Conservation (phyloP, 2,113 vertebrate genomes). For the Riparia riparia region DNA sequence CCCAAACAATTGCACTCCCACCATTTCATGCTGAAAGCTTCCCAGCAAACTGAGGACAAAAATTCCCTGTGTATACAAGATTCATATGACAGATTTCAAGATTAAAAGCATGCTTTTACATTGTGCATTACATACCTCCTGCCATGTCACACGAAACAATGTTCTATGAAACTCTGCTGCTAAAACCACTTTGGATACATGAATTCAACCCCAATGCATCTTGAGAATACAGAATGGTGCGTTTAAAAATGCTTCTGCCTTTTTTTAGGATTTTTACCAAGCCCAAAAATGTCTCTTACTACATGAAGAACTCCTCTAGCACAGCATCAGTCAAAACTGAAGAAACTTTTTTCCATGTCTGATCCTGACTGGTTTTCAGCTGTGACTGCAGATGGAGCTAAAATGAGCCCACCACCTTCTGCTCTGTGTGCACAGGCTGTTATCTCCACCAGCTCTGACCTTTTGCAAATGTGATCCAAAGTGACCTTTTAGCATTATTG, state of each 20-base stretch:
- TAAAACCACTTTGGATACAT: not conserved
- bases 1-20: not conserved
- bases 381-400: not conserved
- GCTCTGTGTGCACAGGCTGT: slow-evolving; percentile 19
- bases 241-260: not conserved
- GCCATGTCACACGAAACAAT: not conserved
- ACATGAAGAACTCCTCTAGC: not conserved
- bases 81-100: not conserved
- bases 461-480: slow-evolving; percentile 61
- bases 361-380: not conserved
- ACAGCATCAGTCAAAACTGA: not conserved
- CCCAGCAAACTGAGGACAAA: not conserved
- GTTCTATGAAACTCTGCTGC: not conserved
- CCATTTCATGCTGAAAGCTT: not conserved
- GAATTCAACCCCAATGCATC: not conserved
- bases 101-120: not conserved
- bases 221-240: not conserved
- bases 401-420: not conserved
- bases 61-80: not conserved
- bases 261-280: not conserved
- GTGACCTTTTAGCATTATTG: slow-evolving; percentile 67
- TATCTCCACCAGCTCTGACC: slow-evolving; percentile 51
- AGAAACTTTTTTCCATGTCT: not conserved
- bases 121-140: not conserved
- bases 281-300: not conserved